Evolutionary conservation across 2,797 vertebrate species (phyloP).

Genomic region (Diceros bicornis): DNA sequence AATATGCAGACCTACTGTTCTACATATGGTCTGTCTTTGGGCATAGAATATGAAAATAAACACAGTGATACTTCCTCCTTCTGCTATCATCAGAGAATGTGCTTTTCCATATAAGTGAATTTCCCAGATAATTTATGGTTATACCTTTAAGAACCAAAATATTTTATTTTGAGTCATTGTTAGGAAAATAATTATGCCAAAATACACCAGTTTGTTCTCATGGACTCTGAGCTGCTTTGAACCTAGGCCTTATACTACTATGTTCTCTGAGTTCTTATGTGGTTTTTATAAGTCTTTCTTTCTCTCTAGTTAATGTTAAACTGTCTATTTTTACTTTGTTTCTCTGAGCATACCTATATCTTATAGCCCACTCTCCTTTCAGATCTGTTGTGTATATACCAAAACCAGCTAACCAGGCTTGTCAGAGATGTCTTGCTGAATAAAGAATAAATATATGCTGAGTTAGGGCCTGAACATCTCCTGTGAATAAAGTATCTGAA

Average conservation of each 20-base stretch:
- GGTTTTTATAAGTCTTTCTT: conserved; percentile 27
- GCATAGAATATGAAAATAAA: neutral
- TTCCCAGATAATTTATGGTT: conserved; percentile 21
- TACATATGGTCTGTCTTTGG: neutral
- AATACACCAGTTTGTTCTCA: conserved; percentile 16
- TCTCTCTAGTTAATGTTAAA: neutral
- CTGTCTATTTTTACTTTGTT: neutral
- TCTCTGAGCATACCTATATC: neutral
- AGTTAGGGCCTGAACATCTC: neutral
- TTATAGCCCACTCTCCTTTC: neutral
- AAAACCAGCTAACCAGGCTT: conserved; percentile 18
- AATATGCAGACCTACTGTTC: neutral
- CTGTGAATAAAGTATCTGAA: neutral
- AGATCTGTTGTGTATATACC: neutral
- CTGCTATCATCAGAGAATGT: neutral
- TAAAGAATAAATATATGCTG: neutral
- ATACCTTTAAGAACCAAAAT: conserved; percentile 7
- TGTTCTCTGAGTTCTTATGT: neutral
- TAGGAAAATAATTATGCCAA: neutral
- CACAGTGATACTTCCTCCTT: neutral
- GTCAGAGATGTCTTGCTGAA: conserved; percentile 28
- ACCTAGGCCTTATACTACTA: neutral
- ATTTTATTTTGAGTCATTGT: conserved; percentile 2
- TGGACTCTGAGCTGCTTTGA: conserved; percentile 17
- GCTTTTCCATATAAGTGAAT: neutral